Evolutionary conservation across 92 coral and sea anemone genomes (phyloP), one percentile per base, ranked within the genome.

Genomic region (Micromussa lordhowensis): DNA sequence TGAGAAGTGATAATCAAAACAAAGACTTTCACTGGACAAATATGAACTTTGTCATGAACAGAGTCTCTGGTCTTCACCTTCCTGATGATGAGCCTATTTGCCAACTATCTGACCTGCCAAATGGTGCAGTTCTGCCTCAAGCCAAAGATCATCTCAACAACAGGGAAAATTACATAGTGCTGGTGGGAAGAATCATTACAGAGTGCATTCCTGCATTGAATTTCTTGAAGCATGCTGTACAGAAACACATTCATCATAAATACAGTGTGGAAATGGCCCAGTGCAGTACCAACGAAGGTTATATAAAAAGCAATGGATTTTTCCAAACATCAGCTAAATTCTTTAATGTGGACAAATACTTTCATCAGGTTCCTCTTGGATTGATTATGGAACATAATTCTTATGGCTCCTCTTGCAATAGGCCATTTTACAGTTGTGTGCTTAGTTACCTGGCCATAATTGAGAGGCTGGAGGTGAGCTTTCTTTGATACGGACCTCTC

Each of bases 1-100:
- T 88, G 91, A 81, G 82, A 15, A 68, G 75, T 59, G 87, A 88
- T 17, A 82, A 88, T 61, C 91, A 88, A 38, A 82, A 88, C 82
- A 88, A 36, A 36, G 40, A 36, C 40, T 36, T 36, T 36, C 40
- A 36, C 40, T 36, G 40, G 40, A 36, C 40, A 81, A 35, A 75
- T 59, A 87, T 66, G 73, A 48, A 63, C 32, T 51, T 18, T 35
- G 87, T 88, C 44, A 36, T 68, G 38, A 88, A 82, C 77, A 49
- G 91, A 73, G 82, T 88, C 40, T 71, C 63, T 32, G 91, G 91
- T 15, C 73, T 68, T 82, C 73, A 88, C 48, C 68, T 88, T 30
- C 75, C 77, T 51, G 83, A 82, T 75, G 91, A 88, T 44, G 76
- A 82, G 77, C 83, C 91, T 68, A 82, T 58, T 19, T 57, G 53